phyloP scores from a whole-genome alignment of 2,888 invertebrate genomes.

The Deilephila porcellus region DNA sequence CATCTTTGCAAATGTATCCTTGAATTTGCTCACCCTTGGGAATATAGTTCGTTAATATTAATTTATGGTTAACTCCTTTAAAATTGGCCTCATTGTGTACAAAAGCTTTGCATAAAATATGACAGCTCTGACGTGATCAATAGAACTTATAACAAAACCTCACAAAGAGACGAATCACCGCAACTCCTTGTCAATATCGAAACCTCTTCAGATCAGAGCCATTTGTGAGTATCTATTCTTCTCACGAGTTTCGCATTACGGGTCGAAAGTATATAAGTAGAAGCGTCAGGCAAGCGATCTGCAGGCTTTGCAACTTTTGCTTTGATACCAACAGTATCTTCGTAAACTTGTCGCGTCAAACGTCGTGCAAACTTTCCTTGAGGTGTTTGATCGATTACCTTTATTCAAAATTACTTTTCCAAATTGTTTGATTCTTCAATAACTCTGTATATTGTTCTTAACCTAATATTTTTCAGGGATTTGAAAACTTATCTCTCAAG shows the following conservation, averaged over 20 bases:
- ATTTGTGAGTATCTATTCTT: constrained; percentile 58
- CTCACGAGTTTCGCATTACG: constrained; percentile 64
- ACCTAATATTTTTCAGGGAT: background rate
- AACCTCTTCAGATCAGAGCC: constrained; percentile 48
- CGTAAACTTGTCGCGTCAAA: constrained; percentile 54
- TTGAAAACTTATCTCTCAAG: background rate
- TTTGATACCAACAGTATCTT: constrained; percentile 53
- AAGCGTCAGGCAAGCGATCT: constrained; percentile 45
- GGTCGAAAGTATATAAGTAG: constrained; percentile 53
- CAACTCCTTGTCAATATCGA: constrained; percentile 47
- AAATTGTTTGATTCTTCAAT: constrained; percentile 11
- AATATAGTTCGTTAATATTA: background rate
- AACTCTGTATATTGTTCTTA: background rate
- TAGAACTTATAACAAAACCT: constrained; percentile 38
- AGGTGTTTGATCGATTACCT: constrained; percentile 57
- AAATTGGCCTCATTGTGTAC: background rate
- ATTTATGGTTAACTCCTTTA: too few relatives aligned
- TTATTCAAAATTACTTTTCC: constrained; percentile 50
- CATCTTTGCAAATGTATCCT: too few relatives aligned
- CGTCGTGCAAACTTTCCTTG: constrained; percentile 48
- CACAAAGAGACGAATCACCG: constrained; percentile 47
- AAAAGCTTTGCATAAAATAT: background rate
- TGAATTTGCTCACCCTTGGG: too few relatives aligned
- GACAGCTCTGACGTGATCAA: background rate
- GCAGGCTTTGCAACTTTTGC: constrained; percentile 53